A percentile compares a stretch with the other conserved stretches of the same genome.
Evolutionary conservation across 2,113 vertebrate species (phyloP).

Genomic region (Bos taurus): DNA sequence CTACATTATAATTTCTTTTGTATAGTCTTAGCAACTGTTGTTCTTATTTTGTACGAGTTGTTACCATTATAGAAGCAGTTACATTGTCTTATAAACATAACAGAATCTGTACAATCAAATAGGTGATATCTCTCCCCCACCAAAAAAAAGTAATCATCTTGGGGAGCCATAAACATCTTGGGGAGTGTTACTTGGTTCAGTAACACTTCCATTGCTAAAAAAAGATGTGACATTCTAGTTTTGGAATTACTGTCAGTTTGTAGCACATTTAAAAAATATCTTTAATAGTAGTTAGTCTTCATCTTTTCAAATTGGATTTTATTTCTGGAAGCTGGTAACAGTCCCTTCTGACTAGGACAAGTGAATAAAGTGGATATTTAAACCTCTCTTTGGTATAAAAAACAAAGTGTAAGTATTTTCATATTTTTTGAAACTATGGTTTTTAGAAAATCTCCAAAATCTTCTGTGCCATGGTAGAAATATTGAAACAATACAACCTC

Average conservation of each 20-base stretch:
- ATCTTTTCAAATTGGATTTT: constrained; percentile 24
- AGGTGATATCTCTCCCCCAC: not conserved
- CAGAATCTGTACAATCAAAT: not conserved
- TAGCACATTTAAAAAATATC: not conserved
- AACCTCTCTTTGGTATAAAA: not conserved
- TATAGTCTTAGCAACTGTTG: not conserved
- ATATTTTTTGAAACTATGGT: not conserved
- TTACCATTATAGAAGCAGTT: not conserved
- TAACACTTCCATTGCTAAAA: not conserved
- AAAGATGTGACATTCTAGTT: not conserved
- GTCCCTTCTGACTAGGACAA: not conserved
- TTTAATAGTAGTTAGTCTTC: constrained; percentile 21
- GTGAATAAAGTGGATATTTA: constrained; percentile 5
- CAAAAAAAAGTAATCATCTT: not conserved
- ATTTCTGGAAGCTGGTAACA: constrained; percentile 13
- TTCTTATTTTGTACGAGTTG: constrained; percentile 6
- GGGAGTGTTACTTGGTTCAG: not conserved
- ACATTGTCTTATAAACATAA: not conserved
- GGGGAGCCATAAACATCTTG: not conserved
- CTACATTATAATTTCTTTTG: not conserved
- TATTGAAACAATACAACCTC: constrained; percentile 7
- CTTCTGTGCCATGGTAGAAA: not conserved
- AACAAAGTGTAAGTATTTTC: not conserved
- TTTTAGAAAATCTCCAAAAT: constrained; percentile 12
- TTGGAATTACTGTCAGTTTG: constrained; percentile 6